A percentile compares a stretch with the other conserved stretches of the same genome.
These are phyloP conservation scores for mouse (Mus musculus) DNA, from an alignment of 2,113 vertebrate genomes.

Conservation along the genomic window GRCm39 chr16:17077001-17077500, in stretches of 20 bases:
- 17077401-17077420: slow-evolving; percentile 15
- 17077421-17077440: neutral
- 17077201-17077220: neutral
- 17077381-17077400: neutral
- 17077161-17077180: slow-evolving; percentile 80
- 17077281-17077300: neutral
- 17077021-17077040: slow-evolving; percentile 98
- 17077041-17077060: slow-evolving; percentile 87
- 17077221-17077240: slow-evolving; percentile 15
- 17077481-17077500: slow-evolving; percentile 39
- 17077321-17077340: neutral
- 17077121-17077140: slow-evolving; percentile 48
- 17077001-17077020: slow-evolving; percentile 99
- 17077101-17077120: slow-evolving; percentile 68
- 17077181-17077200: slow-evolving; percentile 76
- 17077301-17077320: neutral
- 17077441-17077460: slow-evolving; percentile 63
- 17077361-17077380: neutral
- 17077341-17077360: neutral
- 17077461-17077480: slow-evolving; percentile 1
- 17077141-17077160: slow-evolving; percentile 67
- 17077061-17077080: slow-evolving; percentile 84
- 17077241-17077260: slow-evolving; percentile 68
- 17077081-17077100: slow-evolving; percentile 16
- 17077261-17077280: neutral